Evolutionary conservation across 2,113 vertebrate species (phyloP).

Genomic region (Sorex araneus): DNA sequence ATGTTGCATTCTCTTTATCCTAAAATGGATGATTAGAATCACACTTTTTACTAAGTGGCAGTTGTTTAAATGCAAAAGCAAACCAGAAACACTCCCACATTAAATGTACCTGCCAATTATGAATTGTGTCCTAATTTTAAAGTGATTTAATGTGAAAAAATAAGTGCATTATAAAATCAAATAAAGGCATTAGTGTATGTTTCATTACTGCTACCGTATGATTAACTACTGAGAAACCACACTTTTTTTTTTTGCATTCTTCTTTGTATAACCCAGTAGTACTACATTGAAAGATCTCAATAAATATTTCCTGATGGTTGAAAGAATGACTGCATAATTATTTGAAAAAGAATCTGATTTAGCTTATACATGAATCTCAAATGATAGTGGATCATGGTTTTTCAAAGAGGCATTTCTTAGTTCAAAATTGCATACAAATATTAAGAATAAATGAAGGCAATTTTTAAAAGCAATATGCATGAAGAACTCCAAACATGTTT

Average conservation of each 20-base stretch:
- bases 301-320: slow-evolving; percentile 47
- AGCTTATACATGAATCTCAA: neutral
- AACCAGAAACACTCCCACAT: slow-evolving; percentile 9
- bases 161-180: neutral
- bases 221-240: slow-evolving; percentile 52
- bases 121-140: slow-evolving; percentile 1
- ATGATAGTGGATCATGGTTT: neutral
- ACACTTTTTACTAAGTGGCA: neutral
- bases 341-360: slow-evolving; percentile 14
- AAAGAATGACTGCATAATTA: neutral
- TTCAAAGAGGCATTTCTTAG: neutral
- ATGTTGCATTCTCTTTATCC: neutral
- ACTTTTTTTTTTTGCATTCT: neutral
- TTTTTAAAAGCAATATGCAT: neutral
- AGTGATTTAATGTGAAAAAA: slow-evolving; percentile 52
- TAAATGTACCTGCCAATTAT: slow-evolving; percentile 21
- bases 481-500: neutral
- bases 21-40: neutral
- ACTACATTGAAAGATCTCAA: neutral
- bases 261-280: neutral
- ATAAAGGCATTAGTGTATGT: neutral
- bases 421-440: neutral
- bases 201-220: slow-evolving; percentile 7
- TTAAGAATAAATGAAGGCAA: neutral
- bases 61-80: neutral